Evolutionary conservation across 2,113 vertebrate species (phyloP).

Genomic region (Plecotus auritus): DNA sequence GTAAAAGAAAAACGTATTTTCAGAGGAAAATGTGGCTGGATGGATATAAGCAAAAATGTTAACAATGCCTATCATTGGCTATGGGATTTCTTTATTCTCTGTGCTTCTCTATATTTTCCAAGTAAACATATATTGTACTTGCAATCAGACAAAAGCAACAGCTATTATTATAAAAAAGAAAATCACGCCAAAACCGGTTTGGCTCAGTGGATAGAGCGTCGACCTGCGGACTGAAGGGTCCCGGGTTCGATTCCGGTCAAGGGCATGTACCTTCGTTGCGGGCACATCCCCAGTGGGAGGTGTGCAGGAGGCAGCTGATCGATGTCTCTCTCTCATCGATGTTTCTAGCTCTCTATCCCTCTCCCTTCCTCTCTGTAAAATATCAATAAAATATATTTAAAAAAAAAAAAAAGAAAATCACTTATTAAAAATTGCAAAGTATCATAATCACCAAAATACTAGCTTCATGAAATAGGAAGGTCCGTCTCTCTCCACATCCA

Average conservation of each 20-base stretch:
- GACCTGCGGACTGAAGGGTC: too few species aligned
- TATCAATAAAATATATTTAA: too few species aligned
- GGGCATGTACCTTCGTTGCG: too few species aligned
- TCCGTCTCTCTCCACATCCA: neutral
- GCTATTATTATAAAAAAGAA: slow-evolving; percentile 38
- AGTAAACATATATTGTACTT: slow-evolving; percentile 44
- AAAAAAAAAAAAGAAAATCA: slow-evolving; percentile 53
- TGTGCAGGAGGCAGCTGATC: too few species aligned
- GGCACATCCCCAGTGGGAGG: too few species aligned
- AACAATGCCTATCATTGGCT: slow-evolving; percentile 23
- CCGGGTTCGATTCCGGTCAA: too few species aligned
- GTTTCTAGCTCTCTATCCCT: too few species aligned
- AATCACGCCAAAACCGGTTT: too few species aligned
- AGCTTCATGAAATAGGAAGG: slow-evolving; percentile 14
- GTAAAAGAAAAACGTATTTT: slow-evolving; percentile 60
- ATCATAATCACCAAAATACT: slow-evolving; percentile 23
- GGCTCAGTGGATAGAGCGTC: too few species aligned
- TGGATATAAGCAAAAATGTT: slow-evolving; percentile 50
- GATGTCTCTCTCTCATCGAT: too few species aligned
- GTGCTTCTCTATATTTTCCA: slow-evolving; percentile 49
- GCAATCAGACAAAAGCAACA: slow-evolving; percentile 49
- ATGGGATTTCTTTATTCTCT: slow-evolving; percentile 30
- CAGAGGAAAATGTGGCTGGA: slow-evolving; percentile 31
- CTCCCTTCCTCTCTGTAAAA: too few species aligned
- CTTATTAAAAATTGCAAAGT: slow-evolving; percentile 42